Percentiles rank a stretch among this genome's conserved stretches.
Evolutionary conservation across 2,797 vertebrate genomes (phyloP).

Genomic region (Paratrypauchen microcephalus): DNA sequence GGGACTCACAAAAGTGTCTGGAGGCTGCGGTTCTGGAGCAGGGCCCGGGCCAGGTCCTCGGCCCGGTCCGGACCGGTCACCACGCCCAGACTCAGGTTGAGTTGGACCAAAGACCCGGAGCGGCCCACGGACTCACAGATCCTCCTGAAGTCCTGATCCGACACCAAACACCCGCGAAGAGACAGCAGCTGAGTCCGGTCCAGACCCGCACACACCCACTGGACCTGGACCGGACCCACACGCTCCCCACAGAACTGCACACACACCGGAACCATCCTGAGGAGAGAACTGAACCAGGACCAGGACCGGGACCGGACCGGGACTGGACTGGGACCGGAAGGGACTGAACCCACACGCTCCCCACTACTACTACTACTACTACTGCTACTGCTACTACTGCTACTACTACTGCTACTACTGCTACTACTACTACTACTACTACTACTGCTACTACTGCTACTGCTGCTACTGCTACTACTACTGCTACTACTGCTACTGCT

Average conservation of each 20-base stretch:
- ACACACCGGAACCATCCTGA: slow-evolving; percentile 89
- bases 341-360: no score
- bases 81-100: slow-evolving; percentile 94
- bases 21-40: slow-evolving; percentile 88
- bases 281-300: not conserved
- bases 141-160: slow-evolving; percentile 90
- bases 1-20: slow-evolving; percentile 88
- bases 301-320: not conserved
- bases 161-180: slow-evolving; percentile 90
- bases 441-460: no score
- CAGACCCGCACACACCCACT: slow-evolving; percentile 91
- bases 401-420: no score
- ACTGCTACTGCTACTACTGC: no score
- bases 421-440: no score
- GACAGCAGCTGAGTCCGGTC: slow-evolving; percentile 89
- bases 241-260: slow-evolving; percentile 95
- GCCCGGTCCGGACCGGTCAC: slow-evolving; percentile 85
- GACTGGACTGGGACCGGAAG: no score
- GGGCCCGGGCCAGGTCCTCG: slow-evolving; percentile 81
- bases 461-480: no score
- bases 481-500: no score
- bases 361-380: no score
- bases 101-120: slow-evolving; percentile 86
- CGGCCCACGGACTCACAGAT: slow-evolving; percentile 88
- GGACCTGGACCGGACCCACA: slow-evolving; percentile 88